Evolutionary conservation across 2,113 vertebrate species (phyloP), one percentile per base, ranked within the genome.

Genomic region (Anguilla rostrata): DNA sequence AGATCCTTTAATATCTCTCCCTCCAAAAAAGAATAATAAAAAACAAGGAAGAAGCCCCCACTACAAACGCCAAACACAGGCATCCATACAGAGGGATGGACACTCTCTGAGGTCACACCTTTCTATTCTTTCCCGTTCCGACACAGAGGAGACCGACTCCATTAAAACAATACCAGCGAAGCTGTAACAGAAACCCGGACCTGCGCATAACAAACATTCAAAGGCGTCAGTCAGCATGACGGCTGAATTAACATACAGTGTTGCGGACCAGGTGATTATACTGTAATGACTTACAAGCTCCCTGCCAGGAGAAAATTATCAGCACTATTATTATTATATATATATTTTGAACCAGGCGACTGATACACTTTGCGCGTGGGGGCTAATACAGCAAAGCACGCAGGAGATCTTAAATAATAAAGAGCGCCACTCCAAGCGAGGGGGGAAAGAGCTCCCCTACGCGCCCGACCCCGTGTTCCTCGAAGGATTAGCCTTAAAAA

Each of bases 401-500:
- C 95, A 57, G 96, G 96, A 96, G 95, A 96, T 96, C 94, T 96
- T 96, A 96, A 96, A 95, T 94, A 96, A 95, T 95, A 95, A 95
- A 95, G 53, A 95, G 96, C 95, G 95, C 95, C 96, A 96, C 96
- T 96, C 94, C 95, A 96, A 96, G 95, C 94, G 91, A 96, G 94
- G 93, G 95, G 22, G 93, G 93, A 94, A 94, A 95, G 95, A 2
- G 56, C 95, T 94, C 92, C 94, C 94, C 93, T 95, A 93, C 7
- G 93, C 94, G 94, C 39, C 79, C 95, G 94, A 94, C 92, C 94
- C 95, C 95, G 94, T 96, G 95, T 96, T 96, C 95, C 96, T 94
- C 96, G 96, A 96, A 96, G 96, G 96, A 96, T 95, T 96, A 96
- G 95, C 96, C 96, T 96, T 96, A 96, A 96, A 96, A 66, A 96